These are phyloP conservation scores for Gymnopithys bicolor DNA, from an alignment of 2,797 vertebrate genomes.

Conservation along the genomic window DNA sequence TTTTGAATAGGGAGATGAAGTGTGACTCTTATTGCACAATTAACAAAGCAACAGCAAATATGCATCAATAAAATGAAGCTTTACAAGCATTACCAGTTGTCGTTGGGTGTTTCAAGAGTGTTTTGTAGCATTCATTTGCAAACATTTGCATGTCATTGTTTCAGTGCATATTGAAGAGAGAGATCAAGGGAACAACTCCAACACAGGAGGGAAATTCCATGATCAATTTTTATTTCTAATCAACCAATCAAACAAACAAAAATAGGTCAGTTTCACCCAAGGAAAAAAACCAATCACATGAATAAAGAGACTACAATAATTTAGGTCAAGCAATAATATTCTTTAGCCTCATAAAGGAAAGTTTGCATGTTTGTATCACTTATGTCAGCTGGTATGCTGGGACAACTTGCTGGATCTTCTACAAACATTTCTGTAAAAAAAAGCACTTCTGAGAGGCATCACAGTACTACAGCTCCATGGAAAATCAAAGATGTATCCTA, in stretches of 20 bases:
- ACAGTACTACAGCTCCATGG: background rate
- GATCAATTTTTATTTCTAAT: background rate
- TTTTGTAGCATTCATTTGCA: background rate
- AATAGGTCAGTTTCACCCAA: background rate
- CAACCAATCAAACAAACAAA: background rate
- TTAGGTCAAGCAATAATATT: background rate
- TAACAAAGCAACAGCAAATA: background rate
- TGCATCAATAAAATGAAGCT: background rate
- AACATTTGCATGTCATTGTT: background rate
- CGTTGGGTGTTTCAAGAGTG: rapidly evolving
- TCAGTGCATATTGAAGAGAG: background rate
- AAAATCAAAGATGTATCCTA: background rate
- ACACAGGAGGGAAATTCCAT: rapidly evolving
- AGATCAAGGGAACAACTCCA: background rate
- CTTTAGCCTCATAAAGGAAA: background rate
- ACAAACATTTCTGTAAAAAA: background rate
- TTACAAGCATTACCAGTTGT: background rate
- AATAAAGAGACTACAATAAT: background rate
- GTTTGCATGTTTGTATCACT: background rate
- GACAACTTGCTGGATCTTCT: background rate
- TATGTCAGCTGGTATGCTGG: background rate
- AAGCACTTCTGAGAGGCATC: background rate
- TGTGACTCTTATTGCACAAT: background rate
- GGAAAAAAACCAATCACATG: background rate
- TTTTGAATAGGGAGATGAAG: background rate